phyloP scores from a whole-genome alignment of 2,113 vertebrate genomes.

The Lasiurus borealis region DNA sequence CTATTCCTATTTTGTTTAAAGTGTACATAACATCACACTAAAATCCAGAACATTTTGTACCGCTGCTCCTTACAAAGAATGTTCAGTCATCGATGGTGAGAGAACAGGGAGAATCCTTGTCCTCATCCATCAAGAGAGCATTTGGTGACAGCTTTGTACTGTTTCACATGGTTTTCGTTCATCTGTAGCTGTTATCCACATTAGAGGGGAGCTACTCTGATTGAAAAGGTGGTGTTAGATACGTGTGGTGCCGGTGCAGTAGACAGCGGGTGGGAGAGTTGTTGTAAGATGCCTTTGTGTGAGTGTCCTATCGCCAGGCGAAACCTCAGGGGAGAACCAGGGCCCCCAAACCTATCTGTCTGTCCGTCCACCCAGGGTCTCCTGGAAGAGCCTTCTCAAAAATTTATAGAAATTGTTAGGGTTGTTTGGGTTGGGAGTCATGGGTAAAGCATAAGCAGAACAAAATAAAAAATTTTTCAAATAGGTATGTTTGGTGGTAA shows the following conservation, averaged over 20 bases:
- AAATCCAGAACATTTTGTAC: slow-evolving; percentile 47
- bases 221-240: background rate
- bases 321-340: background rate
- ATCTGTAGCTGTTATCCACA: background rate
- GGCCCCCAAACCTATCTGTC: background rate
- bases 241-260: background rate
- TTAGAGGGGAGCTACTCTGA: background rate
- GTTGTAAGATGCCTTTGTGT: background rate
- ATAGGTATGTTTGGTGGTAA: background rate
- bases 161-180: slow-evolving; percentile 51
- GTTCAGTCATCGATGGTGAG: slow-evolving; percentile 17
- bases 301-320: background rate
- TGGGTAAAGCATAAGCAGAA: background rate
- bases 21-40: slow-evolving; percentile 1
- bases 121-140: slow-evolving; percentile 31
- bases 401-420: background rate
- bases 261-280: background rate
- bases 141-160: background rate
- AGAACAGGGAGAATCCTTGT: slow-evolving; percentile 11
- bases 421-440: background rate
- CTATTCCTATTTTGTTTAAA: slow-evolving; percentile 54
- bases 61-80: slow-evolving; percentile 43
- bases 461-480: background rate
- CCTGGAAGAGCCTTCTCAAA: background rate
- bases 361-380: background rate